phyloP scores from a whole-genome alignment of 2,888 invertebrate species.

The Andrena trimmerana region DNA sequence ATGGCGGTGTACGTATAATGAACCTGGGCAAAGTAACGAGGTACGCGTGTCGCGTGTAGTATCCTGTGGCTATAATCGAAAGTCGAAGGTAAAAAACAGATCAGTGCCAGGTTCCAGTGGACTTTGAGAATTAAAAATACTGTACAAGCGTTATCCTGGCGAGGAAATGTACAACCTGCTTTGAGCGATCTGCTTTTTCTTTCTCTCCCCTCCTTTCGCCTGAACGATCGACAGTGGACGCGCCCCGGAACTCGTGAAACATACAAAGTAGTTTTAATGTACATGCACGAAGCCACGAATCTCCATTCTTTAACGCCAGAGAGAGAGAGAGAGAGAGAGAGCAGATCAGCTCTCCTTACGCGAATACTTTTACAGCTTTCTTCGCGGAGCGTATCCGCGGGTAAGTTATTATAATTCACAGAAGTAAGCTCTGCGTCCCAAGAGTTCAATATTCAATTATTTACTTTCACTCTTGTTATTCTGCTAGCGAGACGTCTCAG shows the following conservation, averaged over 20 bases:
- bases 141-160: constrained; percentile 80
- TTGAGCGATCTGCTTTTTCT: constrained; percentile 64
- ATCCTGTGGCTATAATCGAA: constrained; percentile 64
- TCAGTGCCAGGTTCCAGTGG: constrained; percentile 72
- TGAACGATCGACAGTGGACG: constrained; percentile 54
- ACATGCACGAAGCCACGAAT: constrained; percentile 51
- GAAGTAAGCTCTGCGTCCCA: constrained; percentile 18
- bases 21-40: constrained; percentile 64
- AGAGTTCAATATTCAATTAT: constrained; percentile 43
- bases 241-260: constrained; percentile 36
- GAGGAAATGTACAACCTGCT: constrained; percentile 75
- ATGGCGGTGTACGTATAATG: constrained; percentile 49
- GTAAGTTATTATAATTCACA: constrained; percentile 22
- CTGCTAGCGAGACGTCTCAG: constrained; percentile 37
- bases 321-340: constrained; percentile 42
- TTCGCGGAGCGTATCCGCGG: constrained; percentile 15
- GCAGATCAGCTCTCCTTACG: constrained; percentile 10
- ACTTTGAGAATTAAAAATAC: constrained; percentile 81
- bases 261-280: constrained; percentile 53
- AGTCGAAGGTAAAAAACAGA: constrained; percentile 68
- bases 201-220: constrained; percentile 26
- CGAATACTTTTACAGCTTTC: constrained; percentile 12
- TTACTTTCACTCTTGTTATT: constrained; percentile 61
- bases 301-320: constrained; percentile 41
- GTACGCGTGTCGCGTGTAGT: constrained; percentile 27